Percentiles rank a stretch among this genome's conserved stretches.
phyloP scores from a whole-genome alignment of 2,113 vertebrate genomes.

The Dipodomys spectabilis region DNA sequence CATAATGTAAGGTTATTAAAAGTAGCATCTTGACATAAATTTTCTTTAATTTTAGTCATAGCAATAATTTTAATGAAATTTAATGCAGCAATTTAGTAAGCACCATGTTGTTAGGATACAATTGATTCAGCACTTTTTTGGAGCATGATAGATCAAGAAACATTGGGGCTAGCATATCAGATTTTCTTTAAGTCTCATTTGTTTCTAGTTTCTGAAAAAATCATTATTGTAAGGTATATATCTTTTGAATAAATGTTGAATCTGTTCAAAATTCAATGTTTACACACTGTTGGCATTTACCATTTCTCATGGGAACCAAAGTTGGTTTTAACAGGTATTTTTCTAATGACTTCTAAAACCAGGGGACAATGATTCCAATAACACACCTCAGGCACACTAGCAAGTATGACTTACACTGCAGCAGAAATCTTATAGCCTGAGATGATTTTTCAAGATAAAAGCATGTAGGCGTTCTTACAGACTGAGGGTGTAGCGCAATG shows the following conservation, averaged over 20 bases:
- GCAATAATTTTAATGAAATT: slow-evolving; percentile 11
- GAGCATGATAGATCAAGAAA: not conserved
- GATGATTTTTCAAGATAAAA: not conserved
- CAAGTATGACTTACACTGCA: not conserved
- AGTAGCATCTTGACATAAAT: not conserved
- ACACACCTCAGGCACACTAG: not conserved
- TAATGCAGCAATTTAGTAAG: not conserved
- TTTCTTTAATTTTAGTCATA: slow-evolving; percentile 7
- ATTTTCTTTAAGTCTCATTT: slow-evolving; percentile 11
- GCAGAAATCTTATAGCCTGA: not conserved
- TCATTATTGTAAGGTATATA: not conserved
- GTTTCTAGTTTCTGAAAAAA: not conserved
- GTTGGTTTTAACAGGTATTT: not conserved
- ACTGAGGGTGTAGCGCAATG: not conserved
- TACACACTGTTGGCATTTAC: not conserved
- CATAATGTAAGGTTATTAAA: not conserved
- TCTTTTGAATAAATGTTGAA: not conserved
- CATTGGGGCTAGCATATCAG: not conserved
- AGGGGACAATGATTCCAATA: not conserved
- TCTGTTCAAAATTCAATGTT: not conserved
- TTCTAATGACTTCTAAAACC: not conserved
- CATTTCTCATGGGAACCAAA: not conserved
- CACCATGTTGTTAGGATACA: not conserved
- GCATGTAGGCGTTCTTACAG: not conserved
- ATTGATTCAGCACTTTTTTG: not conserved